Conservation (phyloP, 2,113 vertebrate genomes). For the Silurus glanis region DNA sequence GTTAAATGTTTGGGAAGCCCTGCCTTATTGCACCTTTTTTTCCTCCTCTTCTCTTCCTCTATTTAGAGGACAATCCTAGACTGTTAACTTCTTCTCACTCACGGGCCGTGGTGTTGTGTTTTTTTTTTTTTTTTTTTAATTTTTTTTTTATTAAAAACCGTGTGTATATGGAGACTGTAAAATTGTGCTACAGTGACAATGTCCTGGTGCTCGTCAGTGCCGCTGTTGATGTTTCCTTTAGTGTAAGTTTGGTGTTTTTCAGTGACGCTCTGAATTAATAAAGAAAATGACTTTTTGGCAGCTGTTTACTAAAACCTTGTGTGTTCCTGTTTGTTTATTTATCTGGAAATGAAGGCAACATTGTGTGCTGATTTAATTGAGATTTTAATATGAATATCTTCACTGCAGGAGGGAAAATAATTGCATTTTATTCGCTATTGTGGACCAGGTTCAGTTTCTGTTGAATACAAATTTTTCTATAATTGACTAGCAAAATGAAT, state of each 20-base stretch:
- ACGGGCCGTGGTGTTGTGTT: constrained; percentile 43
- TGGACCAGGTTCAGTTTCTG: constrained; percentile 24
- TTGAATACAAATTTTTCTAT: constrained; percentile 10
- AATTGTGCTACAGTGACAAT: constrained; percentile 57
- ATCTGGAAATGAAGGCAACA: neutral
- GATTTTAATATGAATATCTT: constrained; percentile 29
- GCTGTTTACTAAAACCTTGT: constrained; percentile 66
- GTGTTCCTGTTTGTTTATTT: constrained; percentile 39
- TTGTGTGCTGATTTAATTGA: neutral
- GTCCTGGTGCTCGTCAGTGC: constrained; percentile 66
- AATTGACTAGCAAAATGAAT: neutral
- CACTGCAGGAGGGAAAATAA: neutral
- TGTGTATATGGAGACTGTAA: constrained; percentile 68
- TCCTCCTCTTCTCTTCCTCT: constrained; percentile 54
- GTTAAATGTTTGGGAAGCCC: constrained; percentile 34
- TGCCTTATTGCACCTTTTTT: constrained; percentile 56
- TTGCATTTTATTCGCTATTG: neutral
- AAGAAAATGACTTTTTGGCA: constrained; percentile 71
- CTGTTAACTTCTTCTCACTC: constrained; percentile 70
- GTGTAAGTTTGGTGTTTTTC: constrained; percentile 67
- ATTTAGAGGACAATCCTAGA: constrained; percentile 62
- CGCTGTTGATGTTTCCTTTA: constrained; percentile 69
- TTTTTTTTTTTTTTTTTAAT: constrained; percentile 53
- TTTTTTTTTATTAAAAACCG: constrained; percentile 50
- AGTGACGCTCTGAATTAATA: constrained; percentile 65